Base-by-base conservation (phyloP, 2,888 invertebrate species). In the Rambutsinella grinnellia region DNA sequence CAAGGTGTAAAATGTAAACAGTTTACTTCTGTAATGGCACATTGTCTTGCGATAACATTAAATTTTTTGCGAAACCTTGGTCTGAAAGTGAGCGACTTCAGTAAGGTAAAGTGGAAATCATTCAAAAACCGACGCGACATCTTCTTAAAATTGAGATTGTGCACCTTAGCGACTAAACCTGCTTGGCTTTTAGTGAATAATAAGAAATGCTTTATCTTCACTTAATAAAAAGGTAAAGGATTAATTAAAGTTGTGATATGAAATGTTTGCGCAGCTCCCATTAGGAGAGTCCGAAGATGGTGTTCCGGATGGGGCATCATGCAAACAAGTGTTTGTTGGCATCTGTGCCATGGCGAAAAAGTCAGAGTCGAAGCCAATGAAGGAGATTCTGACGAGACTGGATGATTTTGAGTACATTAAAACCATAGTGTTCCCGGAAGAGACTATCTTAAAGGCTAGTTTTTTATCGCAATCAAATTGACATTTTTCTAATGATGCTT, bases 301-400 rank as follows among this genome's bases (percentile, higher is more conserved):
- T 13, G 75, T 61, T 28, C 74, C 61, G 24, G 79, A 80, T 19
- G 80, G 90, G 15, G 80, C 78, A 24, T 79, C 89, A 86, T 93
- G 93, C 85, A 95, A 95, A 87, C 95, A 97, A 86, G 96, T 99
- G 85, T 91, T 97, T 86, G 97, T 99, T 85, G 99, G 99, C 79
- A 94, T 99, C 76, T 99, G 99, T 89, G 99, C 99, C 83, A 99
- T 99, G 99, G 94, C 95, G 85, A 99, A 99, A 88, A 99, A 99
- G 88, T 97, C 98, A 46, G 95, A 96, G 86, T 97, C 98, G 81
- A 99, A 98, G 88, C 99, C 99, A 15, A 99, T 99, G 99, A 94
- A 94, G 86, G 99, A 99, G 88, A 99, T 99, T 85, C 90, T 99
- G 72, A 95, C 94, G 1, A 90, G 99, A 46, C 91, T 99, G 74